Evolutionary conservation across 2,888 invertebrate genomes (phyloP), one percentile per base, ranked within the genome.

Genomic region (Lasioglossum marginatum): DNA sequence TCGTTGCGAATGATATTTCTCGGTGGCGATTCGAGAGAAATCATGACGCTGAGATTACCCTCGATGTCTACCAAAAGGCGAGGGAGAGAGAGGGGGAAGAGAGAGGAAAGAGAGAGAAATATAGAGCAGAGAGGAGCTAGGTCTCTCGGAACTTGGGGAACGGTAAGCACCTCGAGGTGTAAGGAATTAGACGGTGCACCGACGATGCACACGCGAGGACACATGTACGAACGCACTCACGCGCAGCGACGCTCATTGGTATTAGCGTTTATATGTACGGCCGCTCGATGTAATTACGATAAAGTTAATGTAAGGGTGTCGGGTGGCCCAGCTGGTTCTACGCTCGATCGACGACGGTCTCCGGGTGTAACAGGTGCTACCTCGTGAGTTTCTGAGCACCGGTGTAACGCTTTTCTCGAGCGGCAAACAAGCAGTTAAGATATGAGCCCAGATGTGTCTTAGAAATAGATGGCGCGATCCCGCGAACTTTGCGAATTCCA

Each of bases 251-350:
- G 79, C 66, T 80, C 83, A n/a, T 43, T 57, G 77, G 79, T 73
- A 75, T 81, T 81, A 79, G 77, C 88, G 85, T 76, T 83, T 80
- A 80, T 78, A 78, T 52, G 76, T 84, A 77, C 77, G 84, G 81
- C 72, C 76, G 86, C 88, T 85, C 92, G 92, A 93, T 93, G 92
- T 92, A 93, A 93, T 93, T 92, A 93, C 93, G 93, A 93, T 93
- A 93, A 93, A 91, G 92, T 91, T 93, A 92, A 93, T 92, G 93
- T 89, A 92, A 90, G 92, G 91, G 90, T 91, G 89, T 91, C 88
- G 89, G 88, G 72, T 82, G 90, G 92, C 88, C 92, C 93, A 92
- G 92, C 93, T 91, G 92, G 89, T 87, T 87, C 85, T 83, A 91
- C 86, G 91, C 90, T 92, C 91, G 90, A 90, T 89, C 88, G 86